Base-by-base conservation (phyloP, 2,113 vertebrate genomes). In the Leptobrachium ailaonicum region DNA sequence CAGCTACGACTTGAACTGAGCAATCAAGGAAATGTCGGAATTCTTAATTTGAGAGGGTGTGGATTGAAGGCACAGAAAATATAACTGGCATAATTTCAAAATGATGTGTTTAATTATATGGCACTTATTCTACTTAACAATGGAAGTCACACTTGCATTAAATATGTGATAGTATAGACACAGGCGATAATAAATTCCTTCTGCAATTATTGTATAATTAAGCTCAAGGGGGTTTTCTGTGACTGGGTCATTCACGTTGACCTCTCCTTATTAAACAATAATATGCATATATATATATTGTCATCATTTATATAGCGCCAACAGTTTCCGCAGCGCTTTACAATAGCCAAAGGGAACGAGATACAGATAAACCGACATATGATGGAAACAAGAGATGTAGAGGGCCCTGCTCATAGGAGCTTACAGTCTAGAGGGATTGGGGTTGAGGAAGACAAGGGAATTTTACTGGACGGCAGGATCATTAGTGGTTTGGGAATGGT, bases 41-140 rank as follows among this genome's bases (percentile, higher is more conserved):
- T 2, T 12, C 11, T 14, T 13, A 13, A 60, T 60, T 60, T 60
- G 56, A 12, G 3, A 60, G 47, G 8, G 47, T 50, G 47, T 50
- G 47, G 47, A 50, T 50, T 60, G 13, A 60, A 14, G 56, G 13
- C 10, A 60, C 56, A 60, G 47, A 4, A 5, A 8, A 13, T 60
- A 11, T 60, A 60, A 12, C 13, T 60, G 10, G 10, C 56, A 60
- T 60, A 60, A 60, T 14, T 60, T 60, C 56, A 13, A 12, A 14
- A 14, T 60, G 56, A 60, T 60, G 56, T 60, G 56, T 60, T 60
- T 60, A 60, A 60, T 60, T 60, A 60, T 60, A 60, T 60, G 56
- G 56, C 56, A 60, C 56, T 13, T 60, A 60, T 60, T 60, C 56
- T 60, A 60, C 56, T 12, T 60, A 60, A 60, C 56, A 60, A 60